These are phyloP conservation scores for Boulengeromyrus knoepffleri DNA, from an alignment of 2,113 vertebrate species.

Conservation along the genomic window DNA sequence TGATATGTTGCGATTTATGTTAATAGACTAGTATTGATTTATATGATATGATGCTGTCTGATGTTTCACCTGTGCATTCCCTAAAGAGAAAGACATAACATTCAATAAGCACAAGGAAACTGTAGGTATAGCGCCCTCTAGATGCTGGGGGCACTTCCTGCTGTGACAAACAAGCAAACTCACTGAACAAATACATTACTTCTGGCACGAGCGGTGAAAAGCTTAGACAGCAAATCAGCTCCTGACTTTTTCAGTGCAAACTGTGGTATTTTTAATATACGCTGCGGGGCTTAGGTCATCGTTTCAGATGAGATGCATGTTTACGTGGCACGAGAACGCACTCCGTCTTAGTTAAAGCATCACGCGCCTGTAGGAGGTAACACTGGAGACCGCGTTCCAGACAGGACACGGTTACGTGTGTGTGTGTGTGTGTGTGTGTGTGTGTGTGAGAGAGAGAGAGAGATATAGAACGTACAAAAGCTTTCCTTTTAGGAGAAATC, in stretches of 20 bases:
- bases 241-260: not conserved
- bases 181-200: not conserved
- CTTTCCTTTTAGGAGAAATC: constrained; percentile 61
- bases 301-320: not conserved
- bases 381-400: not conserved
- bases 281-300: not conserved
- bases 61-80: not conserved
- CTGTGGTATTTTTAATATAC: not conserved
- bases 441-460: not conserved
- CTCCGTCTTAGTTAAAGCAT: not conserved
- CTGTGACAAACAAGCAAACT: not conserved
- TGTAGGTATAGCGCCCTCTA: not conserved
- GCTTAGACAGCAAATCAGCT: not conserved
- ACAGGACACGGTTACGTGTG: not conserved
- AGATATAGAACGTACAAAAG: constrained; percentile 51
- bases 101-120: not conserved
- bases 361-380: not conserved
- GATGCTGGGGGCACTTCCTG: not conserved
- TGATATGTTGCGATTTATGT: not conserved
- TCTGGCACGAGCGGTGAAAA: not conserved
- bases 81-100: not conserved
- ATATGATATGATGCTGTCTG: not conserved
- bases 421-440: not conserved
- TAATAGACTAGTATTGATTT: not conserved
- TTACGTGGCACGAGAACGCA: not conserved